These are phyloP conservation scores for Aleiodes sp. DNA, from an alignment of 1,140 invertebrate genomes.

Conservation along the genomic window DNA sequence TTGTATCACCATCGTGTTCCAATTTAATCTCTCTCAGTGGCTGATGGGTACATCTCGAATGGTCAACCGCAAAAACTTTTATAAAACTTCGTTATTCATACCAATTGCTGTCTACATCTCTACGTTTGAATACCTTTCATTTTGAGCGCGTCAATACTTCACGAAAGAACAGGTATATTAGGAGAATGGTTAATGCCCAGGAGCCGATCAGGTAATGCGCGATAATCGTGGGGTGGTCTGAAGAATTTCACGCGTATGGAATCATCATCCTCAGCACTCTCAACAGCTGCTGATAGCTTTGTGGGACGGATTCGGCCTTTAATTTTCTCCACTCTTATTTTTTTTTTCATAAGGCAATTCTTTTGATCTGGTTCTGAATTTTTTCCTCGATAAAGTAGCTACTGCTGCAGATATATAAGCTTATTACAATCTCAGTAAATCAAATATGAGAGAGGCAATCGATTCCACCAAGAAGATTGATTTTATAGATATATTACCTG, in stretches of 20 bases:
- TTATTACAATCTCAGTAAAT: background rate
- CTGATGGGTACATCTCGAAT: conserved; percentile 23
- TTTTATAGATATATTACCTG: background rate
- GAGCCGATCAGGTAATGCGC: conserved; percentile 37
- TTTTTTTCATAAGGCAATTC: conserved; percentile 4
- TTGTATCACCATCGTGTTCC: background rate
- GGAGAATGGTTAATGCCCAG: background rate
- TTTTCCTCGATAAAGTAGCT: background rate
- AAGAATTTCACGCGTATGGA: conserved; percentile 47
- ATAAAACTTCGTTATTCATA: background rate
- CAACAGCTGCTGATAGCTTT: background rate
- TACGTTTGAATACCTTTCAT: conserved; percentile 59
- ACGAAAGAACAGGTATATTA: background rate
- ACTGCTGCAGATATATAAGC: background rate
- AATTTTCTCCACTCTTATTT: background rate
- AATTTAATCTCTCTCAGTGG: conserved; percentile 49
- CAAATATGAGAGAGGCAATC: background rate
- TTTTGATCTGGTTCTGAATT: background rate
- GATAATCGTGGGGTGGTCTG: conserved; percentile 37
- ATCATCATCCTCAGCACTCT: conserved; percentile 14
- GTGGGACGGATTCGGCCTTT: background rate
- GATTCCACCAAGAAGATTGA: background rate
- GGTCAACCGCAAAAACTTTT: background rate
- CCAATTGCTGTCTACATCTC: conserved; percentile 31
- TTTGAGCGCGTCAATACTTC: conserved; percentile 45